Percentiles rank a stretch among this genome's conserved stretches.
These are phyloP conservation scores for Ptychadena robeensis DNA, from an alignment of 2,797 vertebrate species.

Conservation along the genomic window DNA sequence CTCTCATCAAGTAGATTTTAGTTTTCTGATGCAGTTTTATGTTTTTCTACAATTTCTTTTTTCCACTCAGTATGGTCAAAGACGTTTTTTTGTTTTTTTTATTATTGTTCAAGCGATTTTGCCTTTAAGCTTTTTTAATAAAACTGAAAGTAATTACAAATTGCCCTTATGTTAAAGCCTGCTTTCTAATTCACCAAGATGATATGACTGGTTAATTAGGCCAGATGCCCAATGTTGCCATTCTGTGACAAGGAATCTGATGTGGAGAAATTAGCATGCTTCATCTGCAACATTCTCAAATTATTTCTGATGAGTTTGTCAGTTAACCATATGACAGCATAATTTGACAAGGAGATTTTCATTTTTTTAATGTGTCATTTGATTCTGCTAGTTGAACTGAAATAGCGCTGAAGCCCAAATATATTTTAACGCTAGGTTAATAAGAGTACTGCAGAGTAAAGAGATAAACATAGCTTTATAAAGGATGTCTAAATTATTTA, in stretches of 20 bases:
- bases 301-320: conserved; percentile 61
- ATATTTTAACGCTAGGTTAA: conserved; percentile 45
- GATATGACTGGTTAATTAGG: conserved; percentile 62
- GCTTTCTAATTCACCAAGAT: conserved; percentile 50
- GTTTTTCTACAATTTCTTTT: background rate
- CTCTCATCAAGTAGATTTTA: no score
- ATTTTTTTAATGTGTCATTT: conserved; percentile 51
- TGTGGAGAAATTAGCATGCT: conserved; percentile 57
- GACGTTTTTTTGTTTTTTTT: no score
- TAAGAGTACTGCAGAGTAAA: conserved; percentile 36
- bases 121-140: conserved; percentile 45
- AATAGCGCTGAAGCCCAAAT: conserved; percentile 44
- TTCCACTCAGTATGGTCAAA: background rate
- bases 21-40: background rate
- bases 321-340: conserved; percentile 62
- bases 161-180: conserved; percentile 59
- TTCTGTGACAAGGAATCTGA: conserved; percentile 58
- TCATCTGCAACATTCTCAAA: conserved; percentile 59
- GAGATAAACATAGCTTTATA: conserved; percentile 39
- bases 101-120: conserved; percentile 22
- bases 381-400: conserved; percentile 46
- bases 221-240: conserved; percentile 57
- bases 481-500: conserved; percentile 11
- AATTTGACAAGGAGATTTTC: conserved; percentile 58
- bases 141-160: conserved; percentile 49